Conservation (phyloP, 2,113 vertebrate species). For the Eira barbara region DNA sequence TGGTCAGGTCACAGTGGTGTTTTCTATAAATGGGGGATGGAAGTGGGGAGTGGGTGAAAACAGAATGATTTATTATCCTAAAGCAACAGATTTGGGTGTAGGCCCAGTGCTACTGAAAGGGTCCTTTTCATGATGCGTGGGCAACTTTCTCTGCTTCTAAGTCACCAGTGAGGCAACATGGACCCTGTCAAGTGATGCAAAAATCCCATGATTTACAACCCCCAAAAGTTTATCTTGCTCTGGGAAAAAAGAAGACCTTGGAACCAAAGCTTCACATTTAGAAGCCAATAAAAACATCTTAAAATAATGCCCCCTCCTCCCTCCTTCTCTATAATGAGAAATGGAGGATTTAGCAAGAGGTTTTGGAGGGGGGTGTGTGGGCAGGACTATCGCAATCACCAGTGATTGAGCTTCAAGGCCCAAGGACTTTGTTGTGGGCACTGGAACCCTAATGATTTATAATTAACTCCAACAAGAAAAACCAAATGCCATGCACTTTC, state of each 20-base stretch:
- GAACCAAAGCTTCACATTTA: conserved; percentile 88
- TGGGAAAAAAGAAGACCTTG: conserved; percentile 96
- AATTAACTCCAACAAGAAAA: conserved; percentile 92
- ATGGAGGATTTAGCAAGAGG: conserved; percentile 81
- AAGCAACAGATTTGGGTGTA: conserved; percentile 78
- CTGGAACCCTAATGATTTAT: conserved; percentile 84
- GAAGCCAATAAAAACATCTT: conserved; percentile 96
- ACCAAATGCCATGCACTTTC: conserved; percentile 92
- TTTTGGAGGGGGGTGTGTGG: conserved; percentile 67
- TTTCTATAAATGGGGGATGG: conserved; percentile 21
- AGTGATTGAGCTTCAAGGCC: conserved; percentile 86
- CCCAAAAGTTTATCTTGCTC: conserved; percentile 92
- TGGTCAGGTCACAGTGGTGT: not conserved
- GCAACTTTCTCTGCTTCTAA: conserved; percentile 73
- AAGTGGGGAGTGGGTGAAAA: conserved; percentile 9
- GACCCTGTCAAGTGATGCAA: conserved; percentile 88
- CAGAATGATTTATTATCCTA: conserved; percentile 74
- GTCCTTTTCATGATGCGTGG: conserved; percentile 79
- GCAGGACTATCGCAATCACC: conserved; percentile 82
- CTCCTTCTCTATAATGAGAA: conserved; percentile 74
- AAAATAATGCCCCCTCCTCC: conserved; percentile 91
- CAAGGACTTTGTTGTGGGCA: conserved; percentile 90
- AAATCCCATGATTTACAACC: conserved; percentile 90
- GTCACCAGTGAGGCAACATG: conserved; percentile 82
- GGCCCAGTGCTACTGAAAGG: conserved; percentile 83